Base-by-base conservation (phyloP, 2,888 invertebrate species). In the Tetranychus truncatus region DNA sequence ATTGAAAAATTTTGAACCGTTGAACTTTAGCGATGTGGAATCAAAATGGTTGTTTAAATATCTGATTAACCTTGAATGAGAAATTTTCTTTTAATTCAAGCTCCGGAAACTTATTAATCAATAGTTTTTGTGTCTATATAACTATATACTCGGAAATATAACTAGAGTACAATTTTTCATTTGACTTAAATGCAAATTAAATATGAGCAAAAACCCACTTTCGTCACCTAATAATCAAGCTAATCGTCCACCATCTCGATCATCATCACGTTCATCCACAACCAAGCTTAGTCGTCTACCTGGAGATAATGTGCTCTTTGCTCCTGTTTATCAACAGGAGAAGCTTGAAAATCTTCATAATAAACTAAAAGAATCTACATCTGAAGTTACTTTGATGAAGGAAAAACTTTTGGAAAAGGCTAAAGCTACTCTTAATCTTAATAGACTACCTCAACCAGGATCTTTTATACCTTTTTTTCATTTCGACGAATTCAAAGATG, bases 381-480 rank as follows among this genome's bases (percentile, higher is more conserved):
- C 11, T 69, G 69, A 69, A 20, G 69, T 69, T 20, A 24, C 69
- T 20, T 11, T 69, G 18, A 69, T 72, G 18, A 72, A 72, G 2
- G 72, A 72, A 20, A 45, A 72, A 45, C 20, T 72, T 6, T 15
- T 72, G 11, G 72, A 72, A 34, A 72, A 72, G 44, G 72, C 72
- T 11, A 72, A 72, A 45, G 34, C n/a, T 11, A 72, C 72, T 45
- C 72, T 72, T 34, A 34, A 45, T 45, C n/a, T 45, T 3, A 34
- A 44, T 15, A n/a, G 44, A 11, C 15, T 72, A 45, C 45, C 72
- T 44, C 6, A 34, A 72, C 18, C 45, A 24, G 44, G 34, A n/a
- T 20, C 15, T 18, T n/a, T 72, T 20, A 45, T 45, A 20, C 72
- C 72, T n/a, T 72, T 72, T 34, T 72, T 72, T 72, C 72, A 72